Percentiles rank a stretch among this genome's conserved stretches.
These are phyloP conservation scores for Drosophila meridionalis DNA, from an alignment of 2,888 invertebrate species.

Conservation along the genomic window DNA sequence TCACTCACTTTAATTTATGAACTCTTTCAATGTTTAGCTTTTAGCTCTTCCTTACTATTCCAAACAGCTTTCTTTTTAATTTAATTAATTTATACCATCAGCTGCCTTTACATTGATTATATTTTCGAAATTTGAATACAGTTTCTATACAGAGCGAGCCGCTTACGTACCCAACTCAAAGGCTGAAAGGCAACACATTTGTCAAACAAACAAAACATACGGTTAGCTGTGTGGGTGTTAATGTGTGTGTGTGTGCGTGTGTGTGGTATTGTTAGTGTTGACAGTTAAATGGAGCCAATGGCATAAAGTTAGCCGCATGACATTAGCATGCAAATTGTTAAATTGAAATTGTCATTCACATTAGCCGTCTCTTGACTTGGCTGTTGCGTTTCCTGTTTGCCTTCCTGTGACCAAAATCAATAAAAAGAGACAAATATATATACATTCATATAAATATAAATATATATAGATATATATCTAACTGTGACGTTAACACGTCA, in stretches of 20 bases:
- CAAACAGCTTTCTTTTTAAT: slow-evolving; percentile 1
- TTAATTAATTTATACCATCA: slow-evolving; percentile 2
- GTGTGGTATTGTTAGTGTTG: slow-evolving; percentile 57
- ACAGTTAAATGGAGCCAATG: slow-evolving; percentile 63
- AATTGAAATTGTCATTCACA: slow-evolving; percentile 78
- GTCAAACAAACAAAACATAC: slow-evolving; percentile 54
- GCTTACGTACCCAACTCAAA: slow-evolving; percentile 32
- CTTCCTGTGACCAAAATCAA: slow-evolving; percentile 40
- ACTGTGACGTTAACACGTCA: slow-evolving; percentile 46
- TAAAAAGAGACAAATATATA: slow-evolving; percentile 7
- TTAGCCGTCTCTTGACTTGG: slow-evolving; percentile 63
- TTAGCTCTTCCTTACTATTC: no score
- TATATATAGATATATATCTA: slow-evolving; percentile 15
- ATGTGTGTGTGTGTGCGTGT: slow-evolving; percentile 45
- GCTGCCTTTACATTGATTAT: not conserved
- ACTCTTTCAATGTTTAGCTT: not conserved
- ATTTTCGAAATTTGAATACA: not conserved
- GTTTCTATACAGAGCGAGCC: no score
- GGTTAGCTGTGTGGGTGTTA: not conserved
- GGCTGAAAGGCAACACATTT: slow-evolving; percentile 52
- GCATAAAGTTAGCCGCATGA: slow-evolving; percentile 48
- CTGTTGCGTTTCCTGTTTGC: slow-evolving; percentile 13
- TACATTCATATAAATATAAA: not conserved
- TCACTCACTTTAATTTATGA: not conserved
- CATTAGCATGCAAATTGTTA: slow-evolving; percentile 77